phyloP scores from a whole-genome alignment of 2,888 invertebrate species.

The Acleris holmiana region DNA sequence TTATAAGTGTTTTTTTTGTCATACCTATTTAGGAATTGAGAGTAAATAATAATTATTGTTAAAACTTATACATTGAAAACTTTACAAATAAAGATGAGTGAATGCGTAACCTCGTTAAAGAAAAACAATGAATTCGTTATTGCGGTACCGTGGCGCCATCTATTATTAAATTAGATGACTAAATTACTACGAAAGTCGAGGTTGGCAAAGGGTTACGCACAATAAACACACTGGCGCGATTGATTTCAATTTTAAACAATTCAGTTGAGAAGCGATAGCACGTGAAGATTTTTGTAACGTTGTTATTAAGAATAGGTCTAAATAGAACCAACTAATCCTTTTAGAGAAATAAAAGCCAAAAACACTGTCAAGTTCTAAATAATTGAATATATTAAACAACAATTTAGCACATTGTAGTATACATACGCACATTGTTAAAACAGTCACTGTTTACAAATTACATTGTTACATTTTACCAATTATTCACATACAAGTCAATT shows the following conservation, averaged over 20 bases:
- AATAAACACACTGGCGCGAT: too few relatives aligned
- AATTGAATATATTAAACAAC: slow-evolving; percentile 37
- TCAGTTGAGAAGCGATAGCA: too few relatives aligned
- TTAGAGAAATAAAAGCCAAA: slow-evolving; percentile 8
- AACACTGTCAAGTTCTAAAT: slow-evolving; percentile 21
- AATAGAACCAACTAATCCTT: too few relatives aligned
- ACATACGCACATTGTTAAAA: slow-evolving; percentile 28
- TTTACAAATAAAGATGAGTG: not conserved
- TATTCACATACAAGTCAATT: slow-evolving; percentile 17
- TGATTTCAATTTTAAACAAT: too few relatives aligned
- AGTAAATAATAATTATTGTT: too few relatives aligned
- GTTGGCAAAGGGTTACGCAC: not conserved
- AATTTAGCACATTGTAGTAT: slow-evolving; percentile 33
- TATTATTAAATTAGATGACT: not conserved
- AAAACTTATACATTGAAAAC: not conserved
- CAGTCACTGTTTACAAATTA: slow-evolving; percentile 20
- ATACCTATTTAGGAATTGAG: too few relatives aligned
- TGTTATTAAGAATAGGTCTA: too few relatives aligned
- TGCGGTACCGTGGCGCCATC: not conserved
- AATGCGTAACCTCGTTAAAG: not conserved
- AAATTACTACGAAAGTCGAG: not conserved
- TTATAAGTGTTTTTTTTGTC: not conserved
- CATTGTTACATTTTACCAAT: slow-evolving; percentile 19
- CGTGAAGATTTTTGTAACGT: too few relatives aligned
- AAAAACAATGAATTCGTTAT: not conserved